A percentile compares a stretch with the other conserved stretches of the same genome.
phyloP scores from a whole-genome alignment of 1,140 invertebrate species.

The Drusus annulatus region DNA sequence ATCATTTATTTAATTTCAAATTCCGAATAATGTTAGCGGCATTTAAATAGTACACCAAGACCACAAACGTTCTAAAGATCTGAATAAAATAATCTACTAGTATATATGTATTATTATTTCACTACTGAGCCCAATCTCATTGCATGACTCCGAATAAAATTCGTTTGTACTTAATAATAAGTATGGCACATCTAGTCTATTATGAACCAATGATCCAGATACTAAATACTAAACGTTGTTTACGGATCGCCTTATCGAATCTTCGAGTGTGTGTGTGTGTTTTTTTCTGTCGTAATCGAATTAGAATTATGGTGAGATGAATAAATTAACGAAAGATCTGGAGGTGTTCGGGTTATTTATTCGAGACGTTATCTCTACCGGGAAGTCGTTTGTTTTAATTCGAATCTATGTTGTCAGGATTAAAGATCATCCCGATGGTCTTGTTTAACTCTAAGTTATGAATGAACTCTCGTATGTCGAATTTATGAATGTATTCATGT shows the following conservation, averaged over 20 bases:
- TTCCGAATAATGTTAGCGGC: no score
- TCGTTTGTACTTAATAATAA: no score
- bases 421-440: constrained; percentile 22
- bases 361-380: constrained; percentile 14
- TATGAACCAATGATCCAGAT: no score
- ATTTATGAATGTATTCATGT: constrained; percentile 15
- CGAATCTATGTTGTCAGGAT: constrained; percentile 17
- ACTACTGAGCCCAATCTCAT: no score
- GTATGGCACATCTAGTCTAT: no score
- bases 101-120: no score
- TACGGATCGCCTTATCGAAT: constrained; percentile 3
- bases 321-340: constrained; percentile 13
- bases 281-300: constrained; percentile 24
- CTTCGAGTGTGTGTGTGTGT: constrained; percentile 1
- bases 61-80: no score
- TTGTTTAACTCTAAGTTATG: constrained; percentile 27
- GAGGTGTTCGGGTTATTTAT: constrained; percentile 14
- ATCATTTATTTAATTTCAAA: no score
- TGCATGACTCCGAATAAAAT: no score
- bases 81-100: no score
- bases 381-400: constrained; percentile 28
- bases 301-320: constrained; percentile 23
- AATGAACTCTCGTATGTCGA: constrained; percentile 11
- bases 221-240: neutral
- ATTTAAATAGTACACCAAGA: no score